A percentile compares a stretch with the other conserved stretches of the same genome.
Conservation (phyloP, 2,113 vertebrate species). For the Sorex fumeus region DNA sequence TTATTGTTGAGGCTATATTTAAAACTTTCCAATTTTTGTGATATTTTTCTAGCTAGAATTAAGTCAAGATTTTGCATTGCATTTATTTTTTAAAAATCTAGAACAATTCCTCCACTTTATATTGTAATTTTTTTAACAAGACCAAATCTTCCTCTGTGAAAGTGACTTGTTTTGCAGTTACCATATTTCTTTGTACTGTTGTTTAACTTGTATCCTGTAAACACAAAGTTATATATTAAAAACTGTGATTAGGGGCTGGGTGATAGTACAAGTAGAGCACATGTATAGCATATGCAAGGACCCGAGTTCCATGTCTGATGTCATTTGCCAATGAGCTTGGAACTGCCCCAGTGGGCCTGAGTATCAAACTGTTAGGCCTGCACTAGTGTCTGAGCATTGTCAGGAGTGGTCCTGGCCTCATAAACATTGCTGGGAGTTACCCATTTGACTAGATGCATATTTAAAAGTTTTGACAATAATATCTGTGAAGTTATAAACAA, state of each 20-base stretch:
- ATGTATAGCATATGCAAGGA: too few relatives aligned
- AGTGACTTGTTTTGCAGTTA: conserved; percentile 55
- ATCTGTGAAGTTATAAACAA: background rate
- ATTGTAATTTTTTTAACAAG: conserved; percentile 41
- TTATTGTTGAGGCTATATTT: conserved; percentile 53
- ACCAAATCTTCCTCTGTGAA: conserved; percentile 47
- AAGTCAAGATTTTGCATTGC: conserved; percentile 20
- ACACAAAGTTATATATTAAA: conserved; percentile 52
- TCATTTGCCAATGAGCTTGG: too few relatives aligned
- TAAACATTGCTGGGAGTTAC: too few relatives aligned
- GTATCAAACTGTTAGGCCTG: too few relatives aligned
- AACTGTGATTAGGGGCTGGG: background rate
- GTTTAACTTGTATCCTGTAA: conserved; percentile 52
- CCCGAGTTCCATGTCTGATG: too few relatives aligned
- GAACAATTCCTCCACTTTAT: background rate
- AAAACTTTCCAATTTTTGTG: background rate
- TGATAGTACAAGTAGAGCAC: too few relatives aligned
- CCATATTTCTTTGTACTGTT: conserved; percentile 37
- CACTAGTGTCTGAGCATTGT: too few relatives aligned
- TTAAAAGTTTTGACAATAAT: conserved; percentile 48
- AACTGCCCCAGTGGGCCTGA: too few relatives aligned
- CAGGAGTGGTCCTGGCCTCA: too few relatives aligned
- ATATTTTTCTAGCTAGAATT: conserved; percentile 17
- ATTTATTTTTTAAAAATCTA: conserved; percentile 44
- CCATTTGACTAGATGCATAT: background rate